These are phyloP conservation scores for Sphaerodactylus townsendi DNA, from an alignment of 2,113 vertebrate species.

Conservation along the genomic window DNA sequence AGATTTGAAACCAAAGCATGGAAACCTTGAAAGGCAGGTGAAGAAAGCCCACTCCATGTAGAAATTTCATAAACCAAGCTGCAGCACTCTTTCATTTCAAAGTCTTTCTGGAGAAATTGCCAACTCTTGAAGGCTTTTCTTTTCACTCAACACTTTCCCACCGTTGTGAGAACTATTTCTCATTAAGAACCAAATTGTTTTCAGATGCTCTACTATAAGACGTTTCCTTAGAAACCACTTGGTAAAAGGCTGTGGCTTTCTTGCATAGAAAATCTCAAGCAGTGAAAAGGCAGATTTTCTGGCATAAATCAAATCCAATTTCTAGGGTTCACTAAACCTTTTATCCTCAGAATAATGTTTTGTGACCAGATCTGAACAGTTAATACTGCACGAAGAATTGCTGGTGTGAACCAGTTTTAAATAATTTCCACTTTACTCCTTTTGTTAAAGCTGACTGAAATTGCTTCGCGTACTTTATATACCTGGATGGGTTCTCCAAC, in stretches of 20 bases:
- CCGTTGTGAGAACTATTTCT: constrained; percentile 83
- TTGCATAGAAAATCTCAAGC: constrained; percentile 83
- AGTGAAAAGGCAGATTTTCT: constrained; percentile 85
- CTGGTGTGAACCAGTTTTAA: constrained; percentile 80
- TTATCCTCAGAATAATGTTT: constrained; percentile 83
- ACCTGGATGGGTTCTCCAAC: constrained; percentile 52
- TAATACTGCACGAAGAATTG: constrained; percentile 79
- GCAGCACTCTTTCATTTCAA: constrained; percentile 70
- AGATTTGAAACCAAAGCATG: constrained; percentile 28
- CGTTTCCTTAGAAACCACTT: constrained; percentile 87
- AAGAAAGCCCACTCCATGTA: constrained; percentile 44
- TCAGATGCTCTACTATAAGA: constrained; percentile 84
- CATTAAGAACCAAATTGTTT: constrained; percentile 92
- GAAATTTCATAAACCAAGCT: constrained; percentile 76
- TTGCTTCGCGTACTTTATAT: constrained; percentile 50
- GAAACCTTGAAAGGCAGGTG: constrained; percentile 33
- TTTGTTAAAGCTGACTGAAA: constrained; percentile 64
- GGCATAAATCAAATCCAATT: constrained; percentile 88
- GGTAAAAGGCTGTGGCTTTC: constrained; percentile 82
- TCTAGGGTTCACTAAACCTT: constrained; percentile 89
- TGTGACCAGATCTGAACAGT: constrained; percentile 80
- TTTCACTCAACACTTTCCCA: constrained; percentile 86
- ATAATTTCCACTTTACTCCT: constrained; percentile 69
- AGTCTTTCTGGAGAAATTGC: constrained; percentile 67
- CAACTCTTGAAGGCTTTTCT: constrained; percentile 73